A percentile compares a stretch with the other conserved stretches of the same genome.
Conservation (phyloP, 2,888 invertebrate species). For the Plagodis dolabraria region DNA sequence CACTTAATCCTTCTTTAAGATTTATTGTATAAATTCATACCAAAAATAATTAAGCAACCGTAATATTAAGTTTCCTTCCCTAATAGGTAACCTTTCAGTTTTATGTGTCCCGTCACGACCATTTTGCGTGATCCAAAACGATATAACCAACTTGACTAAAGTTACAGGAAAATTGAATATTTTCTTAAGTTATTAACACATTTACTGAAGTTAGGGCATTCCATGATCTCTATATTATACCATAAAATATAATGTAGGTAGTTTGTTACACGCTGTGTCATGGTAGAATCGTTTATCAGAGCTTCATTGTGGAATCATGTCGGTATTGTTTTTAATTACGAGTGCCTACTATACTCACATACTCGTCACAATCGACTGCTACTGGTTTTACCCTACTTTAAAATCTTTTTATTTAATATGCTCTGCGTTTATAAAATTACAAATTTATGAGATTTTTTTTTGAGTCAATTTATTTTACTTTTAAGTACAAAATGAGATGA, state of each 20-base stretch:
- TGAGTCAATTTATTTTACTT: too few species aligned
- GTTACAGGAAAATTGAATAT: background rate
- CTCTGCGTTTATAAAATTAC: too few species aligned
- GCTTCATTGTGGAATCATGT: too few species aligned
- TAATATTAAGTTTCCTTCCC: background rate
- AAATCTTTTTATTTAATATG: too few species aligned
- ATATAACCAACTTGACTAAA: slow-evolving; percentile 9
- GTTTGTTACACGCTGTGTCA: background rate
- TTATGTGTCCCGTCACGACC: slow-evolving; percentile 8
- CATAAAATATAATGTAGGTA: background rate
- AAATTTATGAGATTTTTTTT: too few species aligned
- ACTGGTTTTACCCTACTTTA: too few species aligned
- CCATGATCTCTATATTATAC: background rate
- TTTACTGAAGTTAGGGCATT: background rate
- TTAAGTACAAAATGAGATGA: too few species aligned
- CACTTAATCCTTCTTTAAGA: background rate
- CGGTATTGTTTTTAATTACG: too few species aligned
- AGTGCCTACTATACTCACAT: too few species aligned
- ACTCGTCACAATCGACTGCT: too few species aligned
- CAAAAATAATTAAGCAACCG: background rate
- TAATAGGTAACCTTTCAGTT: slow-evolving; percentile 2
- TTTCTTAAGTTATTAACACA: slow-evolving; percentile 2
- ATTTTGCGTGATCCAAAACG: slow-evolving; percentile 23
- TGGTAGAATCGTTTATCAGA: too few species aligned
- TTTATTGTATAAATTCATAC: background rate